These are phyloP conservation scores for Amaurobius ferox DNA, from an alignment of 2,888 invertebrate genomes.

Conservation along the genomic window DNA sequence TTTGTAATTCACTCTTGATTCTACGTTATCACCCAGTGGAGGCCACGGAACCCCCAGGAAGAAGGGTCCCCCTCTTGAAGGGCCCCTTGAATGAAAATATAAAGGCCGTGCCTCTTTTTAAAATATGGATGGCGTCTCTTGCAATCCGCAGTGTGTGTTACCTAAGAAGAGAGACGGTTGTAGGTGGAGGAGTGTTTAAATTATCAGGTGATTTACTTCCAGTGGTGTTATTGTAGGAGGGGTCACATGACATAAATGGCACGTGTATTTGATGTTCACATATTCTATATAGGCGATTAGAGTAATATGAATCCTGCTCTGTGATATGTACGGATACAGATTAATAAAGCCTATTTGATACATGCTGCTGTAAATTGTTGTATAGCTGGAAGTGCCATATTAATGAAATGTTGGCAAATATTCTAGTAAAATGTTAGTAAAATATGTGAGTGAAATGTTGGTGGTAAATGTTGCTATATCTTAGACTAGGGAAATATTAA, in stretches of 20 bases:
- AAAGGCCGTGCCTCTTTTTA: slow-evolving; percentile 36
- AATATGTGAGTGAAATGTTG: too few relatives aligned
- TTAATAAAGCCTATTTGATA: too few relatives aligned
- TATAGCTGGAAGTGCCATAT: too few relatives aligned
- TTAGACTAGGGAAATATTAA: too few relatives aligned
- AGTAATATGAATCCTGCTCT: too few relatives aligned
- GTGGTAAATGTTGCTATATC: too few relatives aligned
- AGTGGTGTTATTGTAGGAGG: neutral
- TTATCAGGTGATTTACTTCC: slow-evolving; percentile 53
- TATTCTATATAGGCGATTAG: too few relatives aligned
- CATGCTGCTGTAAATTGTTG: too few relatives aligned
- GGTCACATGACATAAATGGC: slow-evolving; percentile 10
- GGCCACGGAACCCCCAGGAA: slow-evolving; percentile 51
- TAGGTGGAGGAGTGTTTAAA: slow-evolving; percentile 36
- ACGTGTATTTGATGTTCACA: neutral
- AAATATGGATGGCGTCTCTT: slow-evolving; percentile 51
- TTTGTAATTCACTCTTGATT: slow-evolving; percentile 54
- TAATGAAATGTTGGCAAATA: too few relatives aligned
- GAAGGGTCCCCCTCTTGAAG: slow-evolving; percentile 18
- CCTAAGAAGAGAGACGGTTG: slow-evolving; percentile 18
- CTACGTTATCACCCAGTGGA: slow-evolving; percentile 59
- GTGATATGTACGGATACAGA: too few relatives aligned
- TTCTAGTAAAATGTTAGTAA: too few relatives aligned
- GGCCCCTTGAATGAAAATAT: slow-evolving; percentile 37
- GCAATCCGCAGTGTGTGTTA: neutral